Base-by-base conservation (phyloP, 2,113 vertebrate genomes). In the Gobiocypris rarus region DNA sequence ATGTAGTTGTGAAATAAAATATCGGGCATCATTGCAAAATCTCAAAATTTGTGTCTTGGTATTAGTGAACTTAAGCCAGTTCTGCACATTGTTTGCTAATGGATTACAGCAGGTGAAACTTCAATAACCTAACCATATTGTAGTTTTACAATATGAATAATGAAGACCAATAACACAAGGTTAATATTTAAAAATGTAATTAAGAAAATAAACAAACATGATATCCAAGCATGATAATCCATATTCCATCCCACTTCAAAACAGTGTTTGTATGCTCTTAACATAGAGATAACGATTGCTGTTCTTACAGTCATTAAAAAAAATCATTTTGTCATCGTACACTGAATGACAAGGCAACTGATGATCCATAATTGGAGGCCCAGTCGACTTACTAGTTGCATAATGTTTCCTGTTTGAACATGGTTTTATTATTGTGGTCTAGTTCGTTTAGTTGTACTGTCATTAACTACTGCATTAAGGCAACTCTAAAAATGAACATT, bases 1-100 rank as follows among this genome's bases (percentile, higher is more conserved):
- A 84, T 91, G 87, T 82, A 88, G 89, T 91, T 87, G 86, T 88
- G 90, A 90, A 94, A 91, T 93, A 92, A 93, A 93, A 90, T 73
- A 87, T 86, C 15, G 9, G 83, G 84, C 90, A 87, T 88, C 69
- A 85, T 86, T 90, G 85, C 83, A 89, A 86, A 54, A 89, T 41
- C 59, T 86, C 34, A 22, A 76, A 81, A 80, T 78, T 84, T 75
- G 85, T 89, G 70, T 88, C 70, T 77, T 86, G 86, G 85, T 31
- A 28, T 89, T 90, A 5, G 84, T 89, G 81, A 89, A 22, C 0
- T 38, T 7, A 6, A 38, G 31, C 1, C 15, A 45, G 43, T 22
- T 5, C 67, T 38, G 38, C 43, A 45, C 43, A 3, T 45, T 11
- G 10, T 10, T 10, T 45, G 38, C 5, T 38, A 38, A 38, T 38